Base-by-base conservation (phyloP, 2,113 vertebrate species). In the Dipodomys ordii region DNA sequence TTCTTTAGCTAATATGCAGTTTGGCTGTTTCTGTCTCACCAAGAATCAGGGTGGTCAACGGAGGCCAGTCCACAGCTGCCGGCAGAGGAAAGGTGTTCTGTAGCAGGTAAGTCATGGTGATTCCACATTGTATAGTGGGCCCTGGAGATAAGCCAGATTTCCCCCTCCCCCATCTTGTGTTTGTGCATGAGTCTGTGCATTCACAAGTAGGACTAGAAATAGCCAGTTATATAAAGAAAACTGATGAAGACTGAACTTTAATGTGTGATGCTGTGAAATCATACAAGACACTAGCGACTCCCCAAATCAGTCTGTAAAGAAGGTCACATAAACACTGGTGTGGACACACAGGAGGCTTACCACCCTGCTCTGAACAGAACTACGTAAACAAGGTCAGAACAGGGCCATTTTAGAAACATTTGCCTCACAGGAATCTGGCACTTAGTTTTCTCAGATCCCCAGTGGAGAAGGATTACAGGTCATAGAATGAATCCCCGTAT, bases 241-340 rank as follows among this genome's bases (percentile, higher is more conserved):
- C 60, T 46, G 93, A 90, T 96, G 90, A 92, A 96, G 90, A 96
- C 82, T 96, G 95, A 97, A 95, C 96, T 97, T 96, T 88, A 95
- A 95, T 87, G 97, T 97, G 97, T 94, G 94, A 96, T 95, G 87
- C 27, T 93, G 96, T 95, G 95, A 97, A 97, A 95, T 91, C 93
- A 89, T 88, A 88, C 94, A 96, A 93, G 65, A 88, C 73, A 76
- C 80, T 79, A 88, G 91, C 93, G 88, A 87, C 78, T 91, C 94
- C 94, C 83, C 79, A 93, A 77, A 72, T 79, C 68, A 7, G 83
- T 68, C 80, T 86, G 60, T 74, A 92, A 94, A 88, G 92, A 92
- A 79, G 67, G 67, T 68, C 83, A 83, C 53, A 32, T n/a, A 30
- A 27, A 35, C 44, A 62, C 15, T 76, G 22, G n/a, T 76, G 35